phyloP scores from a whole-genome alignment of 2,888 invertebrate genomes.

The Eupithecia dodoneata region DNA sequence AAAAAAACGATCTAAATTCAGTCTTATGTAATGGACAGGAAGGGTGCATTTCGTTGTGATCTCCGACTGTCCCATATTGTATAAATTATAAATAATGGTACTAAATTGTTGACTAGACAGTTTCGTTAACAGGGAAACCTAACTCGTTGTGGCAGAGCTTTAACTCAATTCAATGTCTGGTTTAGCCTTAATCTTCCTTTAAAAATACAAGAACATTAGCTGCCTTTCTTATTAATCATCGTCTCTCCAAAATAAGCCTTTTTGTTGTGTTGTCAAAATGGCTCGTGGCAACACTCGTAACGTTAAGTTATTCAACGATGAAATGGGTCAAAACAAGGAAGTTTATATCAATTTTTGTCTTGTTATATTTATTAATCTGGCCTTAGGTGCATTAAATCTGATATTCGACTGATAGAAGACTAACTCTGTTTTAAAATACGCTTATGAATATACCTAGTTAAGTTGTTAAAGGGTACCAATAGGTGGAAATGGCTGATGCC shows the following conservation, averaged over 20 bases:
- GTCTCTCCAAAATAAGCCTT: neutral
- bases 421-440: slow-evolving; percentile 43
- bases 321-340: neutral
- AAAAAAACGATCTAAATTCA: slow-evolving; percentile 13
- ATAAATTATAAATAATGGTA: slow-evolving; percentile 47
- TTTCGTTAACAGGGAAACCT: slow-evolving; percentile 58
- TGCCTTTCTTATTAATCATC: neutral
- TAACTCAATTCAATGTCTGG: slow-evolving; percentile 43
- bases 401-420: slow-evolving; percentile 41
- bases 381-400: slow-evolving; percentile 38
- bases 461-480: neutral
- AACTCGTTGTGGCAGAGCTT: slow-evolving; percentile 60
- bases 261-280: neutral
- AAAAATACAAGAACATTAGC: slow-evolving; percentile 4
- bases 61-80: slow-evolving; percentile 40
- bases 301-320: neutral
- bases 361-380: slow-evolving; percentile 12
- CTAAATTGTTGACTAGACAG: slow-evolving; percentile 45
- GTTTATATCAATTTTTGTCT: neutral
- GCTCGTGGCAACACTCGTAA: neutral
- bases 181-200: slow-evolving; percentile 27
- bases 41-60: slow-evolving; percentile 39
- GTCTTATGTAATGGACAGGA: slow-evolving; percentile 26
- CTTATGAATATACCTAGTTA: slow-evolving; percentile 37
- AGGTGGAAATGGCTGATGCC: neutral